Evolutionary conservation across 2,797 vertebrate species (phyloP).

Genomic region (Sebastes cheni): DNA sequence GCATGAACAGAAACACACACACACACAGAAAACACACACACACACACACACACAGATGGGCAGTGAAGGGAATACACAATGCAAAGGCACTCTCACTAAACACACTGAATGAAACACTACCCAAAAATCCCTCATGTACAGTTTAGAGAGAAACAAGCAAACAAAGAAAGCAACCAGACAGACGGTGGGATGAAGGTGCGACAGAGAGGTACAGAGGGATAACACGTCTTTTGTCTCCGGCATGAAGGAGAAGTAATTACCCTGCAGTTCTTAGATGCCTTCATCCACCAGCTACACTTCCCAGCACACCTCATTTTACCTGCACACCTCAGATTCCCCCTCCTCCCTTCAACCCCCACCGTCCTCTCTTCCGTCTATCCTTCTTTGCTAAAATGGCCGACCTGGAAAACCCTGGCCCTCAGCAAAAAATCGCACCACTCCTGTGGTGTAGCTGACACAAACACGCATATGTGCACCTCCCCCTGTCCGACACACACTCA

Average conservation of each 20-base stretch:
- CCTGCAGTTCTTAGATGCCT: conserved; percentile 45
- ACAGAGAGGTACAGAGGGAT: conserved; percentile 43
- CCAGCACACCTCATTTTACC: conserved; percentile 40
- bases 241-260: conserved; percentile 74
- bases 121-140: conserved; percentile 51
- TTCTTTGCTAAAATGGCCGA: conserved; percentile 79
- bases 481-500: conserved; percentile 21
- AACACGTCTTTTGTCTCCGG: conserved; percentile 61
- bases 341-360: conserved; percentile 20
- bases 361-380: conserved; percentile 58
- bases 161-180: conserved; percentile 57
- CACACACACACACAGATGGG: conserved; percentile 41
- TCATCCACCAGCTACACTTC: conserved; percentile 51
- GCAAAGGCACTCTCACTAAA: conserved; percentile 15
- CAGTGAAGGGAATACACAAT: conserved; percentile 33
- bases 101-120: conserved; percentile 27
- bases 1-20: conserved; percentile 48
- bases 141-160: conserved; percentile 55
- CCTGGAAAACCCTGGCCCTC: conserved; percentile 77
- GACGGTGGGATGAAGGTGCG: conserved; percentile 52
- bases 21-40: conserved; percentile 11
- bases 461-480: conserved; percentile 39
- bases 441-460: conserved; percentile 59
- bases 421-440: conserved; percentile 72
- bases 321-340: conserved; percentile 24